phyloP scores from a whole-genome alignment of 2,113 vertebrate genomes.

The Nerophis ophidion region DNA sequence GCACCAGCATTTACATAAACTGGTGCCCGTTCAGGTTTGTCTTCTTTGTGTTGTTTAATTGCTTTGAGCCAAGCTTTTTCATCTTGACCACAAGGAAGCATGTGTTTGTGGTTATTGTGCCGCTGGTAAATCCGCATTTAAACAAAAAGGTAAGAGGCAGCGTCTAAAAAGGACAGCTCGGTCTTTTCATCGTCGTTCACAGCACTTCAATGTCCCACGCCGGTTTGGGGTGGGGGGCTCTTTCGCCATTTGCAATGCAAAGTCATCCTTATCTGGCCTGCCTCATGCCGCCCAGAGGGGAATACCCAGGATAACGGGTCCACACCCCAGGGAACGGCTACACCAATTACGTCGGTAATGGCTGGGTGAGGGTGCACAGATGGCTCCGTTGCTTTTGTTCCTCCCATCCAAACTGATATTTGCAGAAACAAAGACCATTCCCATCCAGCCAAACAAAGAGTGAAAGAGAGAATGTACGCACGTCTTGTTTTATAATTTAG shows the following conservation, averaged over 20 bases:
- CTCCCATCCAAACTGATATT: conserved; percentile 18
- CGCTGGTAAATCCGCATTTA: conserved; percentile 25
- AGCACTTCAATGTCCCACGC: conserved; percentile 17
- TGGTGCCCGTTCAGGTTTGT: neutral
- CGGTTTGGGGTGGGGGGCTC: neutral
- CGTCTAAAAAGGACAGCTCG: conserved; percentile 22
- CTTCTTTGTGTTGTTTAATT: neutral
- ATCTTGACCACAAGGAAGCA: conserved; percentile 17
- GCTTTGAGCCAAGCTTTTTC: conserved; percentile 12
- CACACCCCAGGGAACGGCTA: conserved; percentile 47
- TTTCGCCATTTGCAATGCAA: conserved; percentile 55
- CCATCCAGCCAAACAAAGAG: too few species aligned
- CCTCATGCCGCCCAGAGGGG: conserved; percentile 21
- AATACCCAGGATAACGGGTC: conserved; percentile 46
- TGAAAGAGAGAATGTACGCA: too few species aligned
- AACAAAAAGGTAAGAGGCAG: conserved; percentile 11
- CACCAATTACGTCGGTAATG: conserved; percentile 52
- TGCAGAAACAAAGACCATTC: neutral
- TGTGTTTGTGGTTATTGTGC: conserved; percentile 35
- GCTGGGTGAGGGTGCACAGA: conserved; percentile 43
- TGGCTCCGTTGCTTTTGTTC: conserved; percentile 43
- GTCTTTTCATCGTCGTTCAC: conserved; percentile 33
- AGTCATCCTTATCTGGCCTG: conserved; percentile 39
- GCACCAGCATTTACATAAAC: too few species aligned
- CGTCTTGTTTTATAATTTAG: too few species aligned